These are phyloP conservation scores for Phyllopteryx taeniolatus DNA, from an alignment of 2,113 vertebrate species.

Conservation along the genomic window DNA sequence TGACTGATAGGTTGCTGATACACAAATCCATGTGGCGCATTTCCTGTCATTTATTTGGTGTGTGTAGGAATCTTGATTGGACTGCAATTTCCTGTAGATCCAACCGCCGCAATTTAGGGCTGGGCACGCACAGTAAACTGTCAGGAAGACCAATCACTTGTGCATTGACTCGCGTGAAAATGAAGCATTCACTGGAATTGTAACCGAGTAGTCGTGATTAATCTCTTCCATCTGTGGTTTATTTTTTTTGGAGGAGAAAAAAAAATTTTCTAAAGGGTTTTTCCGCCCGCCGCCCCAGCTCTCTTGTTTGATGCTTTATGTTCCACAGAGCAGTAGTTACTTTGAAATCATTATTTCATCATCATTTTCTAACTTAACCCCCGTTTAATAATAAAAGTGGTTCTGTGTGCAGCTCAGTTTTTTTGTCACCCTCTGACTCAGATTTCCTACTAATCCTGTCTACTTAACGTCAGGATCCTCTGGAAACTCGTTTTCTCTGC, in stretches of 20 bases:
- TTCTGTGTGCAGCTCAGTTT: slow-evolving; percentile 7
- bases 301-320: slow-evolving; percentile 1
- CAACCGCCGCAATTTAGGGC: neutral
- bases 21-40: slow-evolving; percentile 11
- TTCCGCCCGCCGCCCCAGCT: no score
- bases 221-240: slow-evolving; percentile 34
- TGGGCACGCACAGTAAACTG: slow-evolving; percentile 6
- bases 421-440: slow-evolving; percentile 17
- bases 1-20: neutral
- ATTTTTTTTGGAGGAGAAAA: slow-evolving; percentile 15
- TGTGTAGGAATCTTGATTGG: slow-evolving; percentile 24
- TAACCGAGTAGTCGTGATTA: neutral
- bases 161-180: slow-evolving; percentile 2
- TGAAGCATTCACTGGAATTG: neutral
- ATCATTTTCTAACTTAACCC: slow-evolving; percentile 9
- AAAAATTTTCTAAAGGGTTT: neutral
- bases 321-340: neutral
- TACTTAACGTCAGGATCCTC: slow-evolving; percentile 12
- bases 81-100: slow-evolving; percentile 34
- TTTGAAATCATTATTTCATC: slow-evolving; percentile 11
- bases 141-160: neutral
- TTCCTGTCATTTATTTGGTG: slow-evolving; percentile 37
- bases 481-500: slow-evolving; percentile 24
- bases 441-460: slow-evolving; percentile 31
- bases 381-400: slow-evolving; percentile 17